These are phyloP conservation scores for Phataginus tetradactyla DNA, from an alignment of 2,797 vertebrate species.

Conservation along the genomic window DNA sequence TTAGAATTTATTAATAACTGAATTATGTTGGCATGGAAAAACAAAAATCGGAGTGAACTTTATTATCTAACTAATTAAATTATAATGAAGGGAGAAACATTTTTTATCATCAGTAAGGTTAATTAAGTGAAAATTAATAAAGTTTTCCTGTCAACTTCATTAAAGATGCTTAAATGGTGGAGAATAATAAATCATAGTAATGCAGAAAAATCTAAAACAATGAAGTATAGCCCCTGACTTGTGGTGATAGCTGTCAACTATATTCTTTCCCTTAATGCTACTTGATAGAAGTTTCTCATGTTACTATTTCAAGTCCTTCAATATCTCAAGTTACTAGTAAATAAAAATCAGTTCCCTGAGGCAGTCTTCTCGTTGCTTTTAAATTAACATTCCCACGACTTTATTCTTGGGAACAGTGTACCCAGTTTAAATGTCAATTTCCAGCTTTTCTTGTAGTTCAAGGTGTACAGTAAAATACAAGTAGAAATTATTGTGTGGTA, in stretches of 20 bases:
- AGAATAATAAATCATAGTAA: conserved; percentile 54
- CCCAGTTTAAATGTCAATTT: neutral
- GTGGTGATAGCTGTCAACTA: neutral
- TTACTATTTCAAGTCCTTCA: neutral
- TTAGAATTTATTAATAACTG: conserved; percentile 44
- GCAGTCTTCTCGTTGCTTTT: neutral
- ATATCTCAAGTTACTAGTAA: neutral
- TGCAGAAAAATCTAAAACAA: neutral
- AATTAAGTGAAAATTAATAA: conserved; percentile 76
- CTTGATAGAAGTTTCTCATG: neutral
- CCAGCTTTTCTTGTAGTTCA: neutral
- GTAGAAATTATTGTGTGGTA: neutral
- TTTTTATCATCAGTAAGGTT: conserved; percentile 74
- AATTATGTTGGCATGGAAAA: conserved; percentile 31
- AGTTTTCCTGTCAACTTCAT: conserved; percentile 70
- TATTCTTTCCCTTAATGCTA: neutral
- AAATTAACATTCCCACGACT: neutral
- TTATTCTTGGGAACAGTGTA: neutral
- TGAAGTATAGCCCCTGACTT: neutral
- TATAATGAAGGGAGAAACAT: conserved; percentile 43
- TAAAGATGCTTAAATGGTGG: conserved; percentile 48
- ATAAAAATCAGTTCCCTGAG: neutral
- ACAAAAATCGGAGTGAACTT: conserved; percentile 56
- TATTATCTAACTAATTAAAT: conserved; percentile 73
- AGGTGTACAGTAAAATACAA: neutral